These are phyloP conservation scores for Microplitis mediator DNA, from an alignment of 1,140 invertebrate species.

Conservation along the genomic window DNA sequence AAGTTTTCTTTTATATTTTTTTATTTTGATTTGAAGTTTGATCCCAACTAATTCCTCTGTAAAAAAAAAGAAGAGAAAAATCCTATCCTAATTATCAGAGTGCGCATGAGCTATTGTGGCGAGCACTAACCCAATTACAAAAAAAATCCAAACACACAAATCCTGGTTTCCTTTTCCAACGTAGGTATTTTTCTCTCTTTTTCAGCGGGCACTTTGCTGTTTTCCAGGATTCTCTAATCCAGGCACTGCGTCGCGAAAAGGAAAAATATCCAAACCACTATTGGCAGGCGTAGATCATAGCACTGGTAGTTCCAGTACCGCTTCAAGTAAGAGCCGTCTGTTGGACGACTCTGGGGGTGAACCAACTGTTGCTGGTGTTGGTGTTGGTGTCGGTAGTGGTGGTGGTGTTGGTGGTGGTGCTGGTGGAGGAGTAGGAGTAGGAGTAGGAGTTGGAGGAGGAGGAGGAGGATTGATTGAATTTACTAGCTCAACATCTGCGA, in stretches of 20 bases:
- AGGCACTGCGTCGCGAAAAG: slow-evolving; percentile 79
- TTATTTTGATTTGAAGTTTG: slow-evolving; percentile 22
- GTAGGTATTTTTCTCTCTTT: slow-evolving; percentile 65
- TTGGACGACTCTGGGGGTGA: slow-evolving; percentile 60
- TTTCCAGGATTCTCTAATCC: slow-evolving; percentile 86
- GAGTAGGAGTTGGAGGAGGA: slow-evolving; percentile 49
- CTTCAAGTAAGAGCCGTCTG: slow-evolving; percentile 63
- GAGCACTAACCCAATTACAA: slow-evolving; percentile 58
- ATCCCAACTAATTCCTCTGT: slow-evolving; percentile 1
- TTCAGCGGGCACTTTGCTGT: slow-evolving; percentile 83
- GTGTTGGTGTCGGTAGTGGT: too few relatives aligned
- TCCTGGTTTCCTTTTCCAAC: slow-evolving; percentile 63
- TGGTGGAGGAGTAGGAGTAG: slow-evolving; percentile 32
- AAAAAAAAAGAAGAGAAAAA: too few relatives aligned
- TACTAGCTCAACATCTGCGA: slow-evolving; percentile 50
- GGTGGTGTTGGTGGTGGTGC: too few relatives aligned
- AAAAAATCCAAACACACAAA: slow-evolving; percentile 35
- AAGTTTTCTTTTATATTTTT: slow-evolving; percentile 27
- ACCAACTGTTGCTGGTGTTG: too few relatives aligned
- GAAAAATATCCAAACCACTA: slow-evolving; percentile 82
- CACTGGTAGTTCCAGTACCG: slow-evolving; percentile 58
- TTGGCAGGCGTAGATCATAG: slow-evolving; percentile 72
- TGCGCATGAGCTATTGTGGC: slow-evolving; percentile 60
- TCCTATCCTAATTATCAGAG: slow-evolving; percentile 23
- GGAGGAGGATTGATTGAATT: slow-evolving; percentile 52